Percentiles rank a stretch among this genome's conserved stretches.
These are phyloP conservation scores for Diadegma fenestrale DNA, from an alignment of 2,888 invertebrate species.

Conservation along the genomic window DNA sequence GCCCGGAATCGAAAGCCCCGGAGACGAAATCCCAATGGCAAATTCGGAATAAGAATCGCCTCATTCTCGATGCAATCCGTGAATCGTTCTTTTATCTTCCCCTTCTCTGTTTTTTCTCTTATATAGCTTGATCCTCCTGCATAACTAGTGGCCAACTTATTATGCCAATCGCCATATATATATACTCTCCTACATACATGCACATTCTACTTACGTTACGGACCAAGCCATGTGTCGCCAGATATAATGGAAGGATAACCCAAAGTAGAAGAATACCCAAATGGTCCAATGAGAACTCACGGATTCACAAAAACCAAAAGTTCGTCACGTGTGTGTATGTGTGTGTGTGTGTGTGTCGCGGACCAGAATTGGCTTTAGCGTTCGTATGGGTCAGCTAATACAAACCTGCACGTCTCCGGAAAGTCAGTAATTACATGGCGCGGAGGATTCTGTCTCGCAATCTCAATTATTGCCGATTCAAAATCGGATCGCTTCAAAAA, in stretches of 20 bases:
- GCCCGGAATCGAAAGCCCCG: constrained; percentile 52
- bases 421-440: neutral
- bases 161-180: constrained; percentile 58
- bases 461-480: neutral
- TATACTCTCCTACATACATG: neutral
- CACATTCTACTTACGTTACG: constrained; percentile 1
- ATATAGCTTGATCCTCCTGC: constrained; percentile 40
- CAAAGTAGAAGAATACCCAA: constrained; percentile 21
- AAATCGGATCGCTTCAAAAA: neutral
- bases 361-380: neutral
- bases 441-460: neutral
- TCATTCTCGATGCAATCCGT: constrained; percentile 71
- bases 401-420: neutral
- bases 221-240: neutral
- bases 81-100: constrained; percentile 52
- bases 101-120: constrained; percentile 38
- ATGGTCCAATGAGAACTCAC: constrained; percentile 1
- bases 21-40: constrained; percentile 64
- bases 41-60: constrained; percentile 73
- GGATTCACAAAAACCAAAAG: constrained; percentile 21
- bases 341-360: too few species aligned
- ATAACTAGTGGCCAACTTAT: constrained; percentile 68
- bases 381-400: neutral
- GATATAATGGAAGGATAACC: constrained; percentile 27
- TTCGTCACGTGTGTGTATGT: neutral